phyloP scores from a whole-genome alignment of 2,888 invertebrate genomes.

The Syritta pipiens region DNA sequence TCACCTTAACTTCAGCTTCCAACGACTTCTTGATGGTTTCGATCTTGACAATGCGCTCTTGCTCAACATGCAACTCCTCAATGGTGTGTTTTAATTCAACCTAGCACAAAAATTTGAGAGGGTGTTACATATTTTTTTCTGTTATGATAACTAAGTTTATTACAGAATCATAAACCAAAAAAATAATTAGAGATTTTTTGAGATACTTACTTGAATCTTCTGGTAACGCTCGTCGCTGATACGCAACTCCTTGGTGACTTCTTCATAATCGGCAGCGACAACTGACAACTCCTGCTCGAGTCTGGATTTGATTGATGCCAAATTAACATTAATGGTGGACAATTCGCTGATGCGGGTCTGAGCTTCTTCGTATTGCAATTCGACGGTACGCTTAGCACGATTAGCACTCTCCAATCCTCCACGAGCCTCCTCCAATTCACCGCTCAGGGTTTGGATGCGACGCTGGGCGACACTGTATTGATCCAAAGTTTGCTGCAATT shows the following conservation, averaged over 20 bases:
- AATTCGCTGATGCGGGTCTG: slow-evolving; percentile 95
- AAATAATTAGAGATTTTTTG: too few relatives aligned
- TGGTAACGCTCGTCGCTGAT: slow-evolving; percentile 97
- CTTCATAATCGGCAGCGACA: slow-evolving; percentile 97
- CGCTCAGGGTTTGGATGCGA: slow-evolving; percentile 93
- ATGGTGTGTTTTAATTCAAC: slow-evolving; percentile 96
- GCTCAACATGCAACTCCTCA: slow-evolving; percentile 96
- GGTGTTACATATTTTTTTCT: too few relatives aligned
- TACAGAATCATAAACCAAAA: too few relatives aligned
- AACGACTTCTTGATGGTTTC: slow-evolving; percentile 98
- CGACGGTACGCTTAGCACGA: slow-evolving; percentile 94
- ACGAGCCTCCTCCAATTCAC: slow-evolving; percentile 97
- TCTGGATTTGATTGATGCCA: slow-evolving; percentile 95
- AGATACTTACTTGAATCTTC: slow-evolving; percentile 85
- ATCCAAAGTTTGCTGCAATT: slow-evolving; percentile 96
- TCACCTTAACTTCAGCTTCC: slow-evolving; percentile 96
- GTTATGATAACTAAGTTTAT: too few relatives aligned
- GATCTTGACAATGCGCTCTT: slow-evolving; percentile 97
- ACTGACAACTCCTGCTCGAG: slow-evolving; percentile 95
- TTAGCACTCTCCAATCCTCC: slow-evolving; percentile 95
- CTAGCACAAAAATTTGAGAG: slow-evolving; percentile 76
- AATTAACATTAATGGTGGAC: slow-evolving; percentile 95
- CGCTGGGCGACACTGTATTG: slow-evolving; percentile 94
- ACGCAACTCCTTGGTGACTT: slow-evolving; percentile 96
- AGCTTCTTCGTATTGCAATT: slow-evolving; percentile 94